A percentile compares a stretch with the other conserved stretches of the same genome.
Evolutionary conservation across 2,113 vertebrate genomes (phyloP).

Genomic region (Hiodon tergisus): DNA sequence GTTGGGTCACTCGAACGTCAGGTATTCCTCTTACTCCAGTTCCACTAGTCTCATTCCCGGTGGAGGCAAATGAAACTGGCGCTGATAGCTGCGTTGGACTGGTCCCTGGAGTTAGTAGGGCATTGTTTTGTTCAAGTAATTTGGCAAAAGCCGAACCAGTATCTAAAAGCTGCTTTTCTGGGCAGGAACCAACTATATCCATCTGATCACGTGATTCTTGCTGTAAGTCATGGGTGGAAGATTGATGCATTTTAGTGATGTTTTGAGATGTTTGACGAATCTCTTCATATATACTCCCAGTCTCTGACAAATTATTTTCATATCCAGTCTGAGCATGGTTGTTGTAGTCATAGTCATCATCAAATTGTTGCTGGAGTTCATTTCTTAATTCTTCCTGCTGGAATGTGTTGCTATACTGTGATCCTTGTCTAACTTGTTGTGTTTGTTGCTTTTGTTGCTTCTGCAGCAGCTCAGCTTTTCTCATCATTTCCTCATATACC

Average conservation of each 20-base stretch:
- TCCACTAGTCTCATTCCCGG: slow-evolving; percentile 51
- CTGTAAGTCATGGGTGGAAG: slow-evolving; percentile 63
- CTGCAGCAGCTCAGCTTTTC: slow-evolving; percentile 91
- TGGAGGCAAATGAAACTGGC: slow-evolving; percentile 74
- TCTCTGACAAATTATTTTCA: slow-evolving; percentile 37
- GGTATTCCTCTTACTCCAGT: slow-evolving; percentile 65
- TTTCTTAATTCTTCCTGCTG: slow-evolving; percentile 53
- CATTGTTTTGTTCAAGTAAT: slow-evolving; percentile 68
- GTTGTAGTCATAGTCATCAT: slow-evolving; percentile 46
- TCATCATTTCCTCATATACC: slow-evolving; percentile 98
- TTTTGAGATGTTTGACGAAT: slow-evolving; percentile 71
- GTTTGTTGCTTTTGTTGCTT: slow-evolving; percentile 64
- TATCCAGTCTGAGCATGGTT: slow-evolving; percentile 42
- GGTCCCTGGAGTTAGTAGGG: slow-evolving; percentile 82
- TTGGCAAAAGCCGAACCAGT: slow-evolving; percentile 74
- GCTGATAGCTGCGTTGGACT: slow-evolving; percentile 88
- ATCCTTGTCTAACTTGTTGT: slow-evolving; percentile 49
- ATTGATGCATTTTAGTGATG: slow-evolving; percentile 68
- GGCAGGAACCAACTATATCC: slow-evolving; percentile 59
- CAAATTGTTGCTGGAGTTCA: slow-evolving; percentile 58
- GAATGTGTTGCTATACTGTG: slow-evolving; percentile 46
- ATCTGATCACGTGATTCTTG: slow-evolving; percentile 64
- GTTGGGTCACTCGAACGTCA: slow-evolving; percentile 80
- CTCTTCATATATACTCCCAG: slow-evolving; percentile 60
- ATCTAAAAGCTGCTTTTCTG: slow-evolving; percentile 78